Evolutionary conservation across 2,888 invertebrate genomes (phyloP).

Genomic region (Acleris sparsana): DNA sequence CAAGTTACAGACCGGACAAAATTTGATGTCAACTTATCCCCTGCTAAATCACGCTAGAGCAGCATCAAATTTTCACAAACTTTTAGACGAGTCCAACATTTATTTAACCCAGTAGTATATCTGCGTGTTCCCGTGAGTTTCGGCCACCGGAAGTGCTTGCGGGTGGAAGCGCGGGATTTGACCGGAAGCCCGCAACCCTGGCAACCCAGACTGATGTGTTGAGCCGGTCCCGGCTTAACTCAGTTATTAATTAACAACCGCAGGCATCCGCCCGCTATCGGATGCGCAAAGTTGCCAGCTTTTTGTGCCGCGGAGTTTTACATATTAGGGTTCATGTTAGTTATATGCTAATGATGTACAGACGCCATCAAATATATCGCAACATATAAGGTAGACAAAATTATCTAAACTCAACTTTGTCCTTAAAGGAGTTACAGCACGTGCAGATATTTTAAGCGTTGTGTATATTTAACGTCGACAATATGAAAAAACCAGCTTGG

Average conservation of each 20-base stretch:
- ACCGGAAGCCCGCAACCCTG: constrained; percentile 34
- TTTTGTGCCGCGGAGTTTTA: constrained; percentile 29
- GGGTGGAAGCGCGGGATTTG: constrained; percentile 35
- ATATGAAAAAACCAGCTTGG: no score
- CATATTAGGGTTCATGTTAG: constrained; percentile 20
- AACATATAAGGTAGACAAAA: no score
- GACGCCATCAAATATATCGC: not conserved
- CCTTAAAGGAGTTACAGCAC: no score
- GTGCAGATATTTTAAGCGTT: no score
- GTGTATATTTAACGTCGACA: no score
- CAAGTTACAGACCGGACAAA: no score
- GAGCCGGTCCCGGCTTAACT: constrained; percentile 34
- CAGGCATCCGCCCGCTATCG: constrained; percentile 30
- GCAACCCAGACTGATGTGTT: constrained; percentile 36
- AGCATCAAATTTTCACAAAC: constrained; percentile 6
- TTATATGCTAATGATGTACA: constrained; percentile 18
- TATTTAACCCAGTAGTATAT: constrained; percentile 34
- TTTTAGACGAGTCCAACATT: constrained; percentile 25
- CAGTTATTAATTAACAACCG: constrained; percentile 36
- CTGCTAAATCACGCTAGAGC: constrained; percentile 10
- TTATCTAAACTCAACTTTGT: no score
- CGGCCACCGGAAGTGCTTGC: constrained; percentile 34
- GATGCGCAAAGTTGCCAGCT: constrained; percentile 32
- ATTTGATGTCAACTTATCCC: not conserved
- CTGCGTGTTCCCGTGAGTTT: constrained; percentile 33